Base-by-base conservation (phyloP, 2,888 invertebrate genomes). In the Campoplex capitator region DNA sequence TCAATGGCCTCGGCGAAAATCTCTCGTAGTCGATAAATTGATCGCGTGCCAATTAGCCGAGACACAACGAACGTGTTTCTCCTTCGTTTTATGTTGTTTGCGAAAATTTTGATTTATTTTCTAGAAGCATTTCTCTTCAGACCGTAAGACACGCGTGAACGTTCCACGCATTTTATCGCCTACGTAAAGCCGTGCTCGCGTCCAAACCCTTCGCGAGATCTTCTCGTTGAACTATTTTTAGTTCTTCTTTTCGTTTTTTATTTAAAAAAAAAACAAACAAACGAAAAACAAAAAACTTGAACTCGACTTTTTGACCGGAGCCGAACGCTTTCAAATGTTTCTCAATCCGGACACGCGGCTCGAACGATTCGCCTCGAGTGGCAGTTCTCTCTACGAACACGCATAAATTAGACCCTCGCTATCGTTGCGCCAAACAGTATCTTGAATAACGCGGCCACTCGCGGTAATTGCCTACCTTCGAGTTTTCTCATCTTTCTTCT, bases 361-460 rank as follows among this genome's bases (percentile, higher is more conserved):
- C 56, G 35, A 6, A 23, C 35, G 18, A 62, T 58, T 58, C 42
- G 75, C 56, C 42, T 16, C 68, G 71, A 79, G 77, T 65, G 83
- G 76, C 70, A 78, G 82, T 58, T 71, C 74, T 56, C 65, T 83
- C 87, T 76, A 82, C 83, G 58, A 82, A 83, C 76, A 86, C 88
- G 90, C 88, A 89, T 89, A 89, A 90, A 90, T 90, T 90, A 89
- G 85, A 79, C 70, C 83, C 85, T 81, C 76, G 65, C 56, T 35
- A 48, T 78, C n/a, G 35, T 77, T 79, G 84, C 86, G 78, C 84
- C 87, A 73, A 85, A 86, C 87, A 83, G 51, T 86, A 80, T 84
- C 88, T 86, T 82, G 86, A 84, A 84, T 88, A 88, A 88, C 83
- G 75, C 88, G 83, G 74, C 74, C 85, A 85, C 86, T 88, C 85